Evolutionary conservation across 2,888 invertebrate genomes (phyloP).

Genomic region (Andrena trimmerana): DNA sequence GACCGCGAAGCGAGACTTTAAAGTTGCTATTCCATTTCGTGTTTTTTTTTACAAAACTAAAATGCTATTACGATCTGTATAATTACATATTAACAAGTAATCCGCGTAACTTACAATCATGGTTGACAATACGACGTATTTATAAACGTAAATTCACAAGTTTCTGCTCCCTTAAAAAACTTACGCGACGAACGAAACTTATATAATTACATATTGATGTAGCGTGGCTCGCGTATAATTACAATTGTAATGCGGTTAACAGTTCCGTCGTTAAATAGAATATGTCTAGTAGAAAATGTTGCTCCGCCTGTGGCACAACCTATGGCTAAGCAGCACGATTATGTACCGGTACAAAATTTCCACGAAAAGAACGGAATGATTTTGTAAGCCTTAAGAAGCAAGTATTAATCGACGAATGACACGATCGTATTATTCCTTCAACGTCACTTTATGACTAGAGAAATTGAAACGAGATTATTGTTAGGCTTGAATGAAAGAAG

Average conservation of each 20-base stretch:
- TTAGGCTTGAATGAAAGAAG: slow-evolving; percentile 12
- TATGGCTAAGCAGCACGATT: slow-evolving; percentile 69
- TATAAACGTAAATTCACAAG: slow-evolving; percentile 51
- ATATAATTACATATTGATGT: slow-evolving; percentile 54
- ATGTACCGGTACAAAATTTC: slow-evolving; percentile 67
- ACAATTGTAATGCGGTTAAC: slow-evolving; percentile 63
- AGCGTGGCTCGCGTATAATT: slow-evolving; percentile 47
- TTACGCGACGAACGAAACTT: slow-evolving; percentile 45
- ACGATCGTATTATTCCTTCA: slow-evolving; percentile 36
- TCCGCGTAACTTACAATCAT: slow-evolving; percentile 49
- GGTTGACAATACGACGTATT: slow-evolving; percentile 35
- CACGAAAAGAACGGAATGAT: slow-evolving; percentile 17
- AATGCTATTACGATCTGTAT: slow-evolving; percentile 35
- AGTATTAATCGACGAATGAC: slow-evolving; percentile 5
- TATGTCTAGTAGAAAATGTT: slow-evolving; percentile 57
- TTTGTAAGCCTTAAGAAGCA: slow-evolving; percentile 9
- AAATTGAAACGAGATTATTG: slow-evolving; percentile 37
- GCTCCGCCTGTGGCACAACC: slow-evolving; percentile 67
- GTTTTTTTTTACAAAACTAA: slow-evolving; percentile 55
- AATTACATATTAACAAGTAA: slow-evolving; percentile 63
- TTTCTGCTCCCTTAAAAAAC: slow-evolving; percentile 40
- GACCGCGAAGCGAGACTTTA: slow-evolving; percentile 47
- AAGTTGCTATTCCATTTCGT: slow-evolving; percentile 35
- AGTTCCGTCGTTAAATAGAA: slow-evolving; percentile 67
- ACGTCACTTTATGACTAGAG: slow-evolving; percentile 67